phyloP scores from a whole-genome alignment of 2,113 vertebrate species.

The Machaerirhynchus nigripectus region DNA sequence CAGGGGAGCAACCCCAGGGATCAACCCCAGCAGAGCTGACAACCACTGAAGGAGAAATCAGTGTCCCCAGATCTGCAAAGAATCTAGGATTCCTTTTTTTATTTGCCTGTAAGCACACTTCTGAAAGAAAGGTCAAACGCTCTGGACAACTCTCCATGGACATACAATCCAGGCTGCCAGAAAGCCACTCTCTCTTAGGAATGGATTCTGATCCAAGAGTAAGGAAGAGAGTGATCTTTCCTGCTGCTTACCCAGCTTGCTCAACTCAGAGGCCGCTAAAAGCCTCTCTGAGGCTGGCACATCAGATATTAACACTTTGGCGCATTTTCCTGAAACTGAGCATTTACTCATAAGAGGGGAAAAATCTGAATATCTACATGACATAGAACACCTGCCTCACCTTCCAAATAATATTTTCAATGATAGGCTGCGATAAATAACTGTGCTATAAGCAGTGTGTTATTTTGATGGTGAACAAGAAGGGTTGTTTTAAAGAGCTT shows the following conservation, averaged over 20 bases:
- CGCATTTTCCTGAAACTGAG: not conserved
- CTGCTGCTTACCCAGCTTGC: not conserved
- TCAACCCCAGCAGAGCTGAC: not conserved
- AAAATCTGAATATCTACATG: not conserved
- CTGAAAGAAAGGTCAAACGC: not conserved
- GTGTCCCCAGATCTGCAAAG: not conserved
- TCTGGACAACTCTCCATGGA: not conserved
- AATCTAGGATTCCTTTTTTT: not conserved
- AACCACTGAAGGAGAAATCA: not conserved
- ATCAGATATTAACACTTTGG: not conserved
- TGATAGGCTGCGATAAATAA: not conserved
- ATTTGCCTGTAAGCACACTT: not conserved
- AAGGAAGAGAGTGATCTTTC: not conserved
- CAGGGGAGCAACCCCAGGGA: not conserved
- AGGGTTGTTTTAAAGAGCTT: not conserved
- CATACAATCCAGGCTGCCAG: rapidly evolving
- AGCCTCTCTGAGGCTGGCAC: not conserved
- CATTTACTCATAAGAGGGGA: not conserved
- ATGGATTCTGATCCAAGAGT: not conserved
- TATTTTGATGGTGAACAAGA: not conserved
- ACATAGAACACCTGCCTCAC: not conserved
- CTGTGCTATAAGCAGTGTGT: not conserved
- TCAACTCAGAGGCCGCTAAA: not conserved
- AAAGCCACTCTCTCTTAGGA: not conserved
- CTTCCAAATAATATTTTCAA: not conserved